Evolutionary conservation across 2,888 invertebrate species (phyloP).

Genomic region (Miltochrista miniata): DNA sequence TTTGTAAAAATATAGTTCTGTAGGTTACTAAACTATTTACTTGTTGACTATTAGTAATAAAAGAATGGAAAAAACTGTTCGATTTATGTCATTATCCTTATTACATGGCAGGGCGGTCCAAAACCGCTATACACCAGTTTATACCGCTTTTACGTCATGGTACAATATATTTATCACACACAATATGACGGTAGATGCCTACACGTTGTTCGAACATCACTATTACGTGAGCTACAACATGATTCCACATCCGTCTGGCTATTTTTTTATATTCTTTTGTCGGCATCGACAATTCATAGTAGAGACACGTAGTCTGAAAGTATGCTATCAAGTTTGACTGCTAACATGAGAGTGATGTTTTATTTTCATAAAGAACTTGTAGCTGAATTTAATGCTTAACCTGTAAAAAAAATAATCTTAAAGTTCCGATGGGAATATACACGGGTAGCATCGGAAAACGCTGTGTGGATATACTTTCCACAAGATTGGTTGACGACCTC

Average conservation of each 20-base stretch:
- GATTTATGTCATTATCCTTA: constrained; percentile 5
- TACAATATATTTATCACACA: too few relatives aligned
- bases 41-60: not conserved
- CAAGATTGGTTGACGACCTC: too few relatives aligned
- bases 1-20: too few relatives aligned
- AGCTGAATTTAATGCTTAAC: too few relatives aligned
- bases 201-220: constrained; percentile 27
- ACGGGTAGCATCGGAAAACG: too few relatives aligned
- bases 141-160: constrained; percentile 12
- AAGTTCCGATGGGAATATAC: too few relatives aligned
- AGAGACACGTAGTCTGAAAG: not conserved
- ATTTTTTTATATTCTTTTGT: not conserved
- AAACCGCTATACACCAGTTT: constrained; percentile 22
- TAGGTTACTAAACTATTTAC: not conserved
- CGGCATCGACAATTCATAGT: not conserved
- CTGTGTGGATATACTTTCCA: too few relatives aligned
- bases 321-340: not conserved
- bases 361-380: too few relatives aligned
- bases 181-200: too few relatives aligned
- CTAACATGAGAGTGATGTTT: too few relatives aligned
- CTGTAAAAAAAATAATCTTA: too few relatives aligned
- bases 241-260: constrained; percentile 1
- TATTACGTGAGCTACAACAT: constrained; percentile 18
- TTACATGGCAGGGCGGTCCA: constrained; percentile 15
- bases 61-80: constrained; percentile 1